Conservation (phyloP, 2,888 invertebrate genomes). For the Coleophora deauratella region DNA sequence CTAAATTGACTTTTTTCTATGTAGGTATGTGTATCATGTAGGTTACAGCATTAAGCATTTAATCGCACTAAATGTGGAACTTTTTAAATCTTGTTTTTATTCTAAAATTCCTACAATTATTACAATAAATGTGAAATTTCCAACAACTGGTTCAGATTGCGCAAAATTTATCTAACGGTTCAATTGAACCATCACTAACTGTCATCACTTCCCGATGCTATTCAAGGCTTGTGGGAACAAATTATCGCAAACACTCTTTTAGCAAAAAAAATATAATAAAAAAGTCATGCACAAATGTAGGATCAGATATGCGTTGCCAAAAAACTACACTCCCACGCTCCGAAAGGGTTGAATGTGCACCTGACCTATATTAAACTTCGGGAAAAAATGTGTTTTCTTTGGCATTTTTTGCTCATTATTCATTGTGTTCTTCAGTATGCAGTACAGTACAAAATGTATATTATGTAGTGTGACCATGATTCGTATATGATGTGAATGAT, state of each 20-base stretch:
- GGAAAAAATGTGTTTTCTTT: slow-evolving; percentile 55
- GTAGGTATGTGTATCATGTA: no score
- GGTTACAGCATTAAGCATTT: no score
- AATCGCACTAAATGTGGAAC: no score
- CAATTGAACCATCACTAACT: slow-evolving; percentile 49
- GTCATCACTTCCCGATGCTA: slow-evolving; percentile 63
- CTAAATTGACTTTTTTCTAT: no score
- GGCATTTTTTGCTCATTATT: slow-evolving; percentile 62
- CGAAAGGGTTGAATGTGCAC: slow-evolving; percentile 70
- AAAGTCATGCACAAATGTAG: slow-evolving; percentile 53
- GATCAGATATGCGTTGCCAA: slow-evolving; percentile 33
- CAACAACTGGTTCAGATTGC: slow-evolving; percentile 18
- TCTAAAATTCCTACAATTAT: no score
- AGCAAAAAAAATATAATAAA: slow-evolving; percentile 51
- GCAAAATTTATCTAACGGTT: slow-evolving; percentile 38
- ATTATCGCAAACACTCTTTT: slow-evolving; percentile 69
- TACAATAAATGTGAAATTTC: no score
- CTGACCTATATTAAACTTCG: slow-evolving; percentile 67
- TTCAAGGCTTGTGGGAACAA: slow-evolving; percentile 65
- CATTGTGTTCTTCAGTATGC: slow-evolving; percentile 41
- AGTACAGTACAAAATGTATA: slow-evolving; percentile 39
- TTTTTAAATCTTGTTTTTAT: no score
- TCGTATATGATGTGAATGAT: not conserved
- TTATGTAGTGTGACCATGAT: slow-evolving; percentile 32
- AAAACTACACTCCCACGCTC: slow-evolving; percentile 65